Evolutionary conservation across 2,888 invertebrate genomes (phyloP), one percentile per base, ranked within the genome.

Genomic region (Prosapia bicincta): DNA sequence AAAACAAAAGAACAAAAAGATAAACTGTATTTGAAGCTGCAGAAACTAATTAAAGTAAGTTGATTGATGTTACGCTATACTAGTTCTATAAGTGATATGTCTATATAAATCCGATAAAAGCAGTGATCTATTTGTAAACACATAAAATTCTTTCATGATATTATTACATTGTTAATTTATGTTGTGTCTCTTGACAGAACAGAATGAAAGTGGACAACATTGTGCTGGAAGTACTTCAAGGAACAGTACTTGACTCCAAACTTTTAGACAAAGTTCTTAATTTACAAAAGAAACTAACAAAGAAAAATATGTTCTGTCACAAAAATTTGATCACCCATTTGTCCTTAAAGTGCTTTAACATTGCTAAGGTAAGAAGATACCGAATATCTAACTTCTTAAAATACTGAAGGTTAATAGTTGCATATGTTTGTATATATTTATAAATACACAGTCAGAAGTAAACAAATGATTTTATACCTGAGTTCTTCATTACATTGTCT

Each of bases 1-100:
- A 77, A 72, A 69, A 65, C 81, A 81, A 66, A 78, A 79, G 7
- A 79, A 81, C 30, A 75, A 66, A 32, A 70, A 26, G 28, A 76
- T 26, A 74, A 79, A 77, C 73, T 83, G 24, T 78, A 82, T 78
- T 78, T 77, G 71, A 78, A 83, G 74, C 79, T 83, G 26, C 5
- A 54, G 6, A 20, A 20, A 54, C 20, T 54, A 3, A 5, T 20
- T 5, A 13, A 54, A 54, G 54, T 54, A 54, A 54, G 54, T 54
- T n/a, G n/a, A n/a, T n/a, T n/a, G n/a, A n/a, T n/a, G n/a, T n/a
- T n/a, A n/a, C n/a, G n/a, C n/a, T n/a, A n/a, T n/a, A n/a, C n/a
- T n/a, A n/a, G n/a, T n/a, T n/a, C n/a, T n/a, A n/a, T n/a, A n/a
- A n/a, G n/a, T n/a, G n/a, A n/a, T n/a, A n/a, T n/a, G n/a, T n/a